These are phyloP conservation scores for Rhadinocentrus ornatus DNA, from an alignment of 2,797 vertebrate genomes.

Conservation along the genomic window DNA sequence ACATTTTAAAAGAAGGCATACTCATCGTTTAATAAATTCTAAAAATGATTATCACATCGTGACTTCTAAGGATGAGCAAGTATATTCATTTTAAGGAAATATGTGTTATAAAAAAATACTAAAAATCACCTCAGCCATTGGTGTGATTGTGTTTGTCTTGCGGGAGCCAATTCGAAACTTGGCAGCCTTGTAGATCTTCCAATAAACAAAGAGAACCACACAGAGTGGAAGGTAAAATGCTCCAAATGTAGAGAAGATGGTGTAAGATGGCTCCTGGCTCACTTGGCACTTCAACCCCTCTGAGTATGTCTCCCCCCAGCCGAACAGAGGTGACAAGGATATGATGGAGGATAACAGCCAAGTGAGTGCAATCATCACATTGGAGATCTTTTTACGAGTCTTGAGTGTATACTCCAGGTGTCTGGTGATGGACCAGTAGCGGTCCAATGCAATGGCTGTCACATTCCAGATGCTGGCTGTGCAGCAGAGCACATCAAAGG, in stretches of 20 bases:
- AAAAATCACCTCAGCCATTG: constrained; percentile 84
- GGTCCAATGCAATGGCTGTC: constrained; percentile 94
- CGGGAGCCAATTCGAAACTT: constrained; percentile 91
- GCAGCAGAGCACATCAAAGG: constrained; percentile 96
- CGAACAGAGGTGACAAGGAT: constrained; percentile 92
- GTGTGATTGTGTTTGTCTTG: constrained; percentile 92
- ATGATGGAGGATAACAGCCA: constrained; percentile 94
- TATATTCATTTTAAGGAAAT: not conserved
- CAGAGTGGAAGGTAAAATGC: constrained; percentile 96
- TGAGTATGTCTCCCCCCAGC: constrained; percentile 95
- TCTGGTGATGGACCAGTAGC: constrained; percentile 97
- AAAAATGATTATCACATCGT: not conserved
- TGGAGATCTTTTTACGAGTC: constrained; percentile 90
- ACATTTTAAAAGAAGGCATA: not conserved
- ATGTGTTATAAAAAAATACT: constrained; percentile 7
- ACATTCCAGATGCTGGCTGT: constrained; percentile 99
- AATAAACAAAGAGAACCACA: constrained; percentile 97
- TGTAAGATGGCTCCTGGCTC: constrained; percentile 93
- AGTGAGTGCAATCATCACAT: constrained; percentile 92
- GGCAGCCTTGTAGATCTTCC: constrained; percentile 98
- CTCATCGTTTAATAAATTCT: not conserved
- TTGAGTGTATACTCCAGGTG: constrained; percentile 94
- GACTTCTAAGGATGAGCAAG: not conserved
- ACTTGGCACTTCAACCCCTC: constrained; percentile 90
- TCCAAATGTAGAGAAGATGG: constrained; percentile 95